Evolutionary conservation across 2,113 vertebrate species (phyloP).

Genomic region (Calonectris borealis): DNA sequence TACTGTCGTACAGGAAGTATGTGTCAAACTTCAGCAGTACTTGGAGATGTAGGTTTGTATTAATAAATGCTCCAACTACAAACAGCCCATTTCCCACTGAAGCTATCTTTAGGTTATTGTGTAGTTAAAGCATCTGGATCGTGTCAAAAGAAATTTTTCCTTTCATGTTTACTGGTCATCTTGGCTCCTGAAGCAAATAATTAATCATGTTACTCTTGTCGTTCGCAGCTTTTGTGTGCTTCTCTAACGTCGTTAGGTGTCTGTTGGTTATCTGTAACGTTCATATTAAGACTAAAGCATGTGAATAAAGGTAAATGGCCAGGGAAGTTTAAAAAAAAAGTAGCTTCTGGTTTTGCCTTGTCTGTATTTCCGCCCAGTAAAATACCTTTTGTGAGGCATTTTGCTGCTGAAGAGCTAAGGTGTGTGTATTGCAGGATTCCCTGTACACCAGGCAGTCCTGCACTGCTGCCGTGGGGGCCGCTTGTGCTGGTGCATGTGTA

Average conservation of each 20-base stretch:
- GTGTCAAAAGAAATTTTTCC: neutral
- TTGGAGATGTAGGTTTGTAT: constrained; percentile 13
- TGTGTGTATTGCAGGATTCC: neutral
- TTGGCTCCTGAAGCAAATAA: neutral
- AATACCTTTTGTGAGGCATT: neutral
- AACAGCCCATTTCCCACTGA: neutral
- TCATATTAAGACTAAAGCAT: neutral
- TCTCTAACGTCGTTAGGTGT: neutral
- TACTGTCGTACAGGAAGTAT: constrained; percentile 25
- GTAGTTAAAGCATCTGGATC: neutral
- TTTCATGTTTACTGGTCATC: neutral
- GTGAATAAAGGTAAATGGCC: neutral
- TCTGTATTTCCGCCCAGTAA: neutral
- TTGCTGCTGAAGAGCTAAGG: neutral
- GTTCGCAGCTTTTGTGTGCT: neutral
- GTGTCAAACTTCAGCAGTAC: constrained; percentile 30
- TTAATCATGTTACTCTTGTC: neutral
- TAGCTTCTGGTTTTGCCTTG: neutral
- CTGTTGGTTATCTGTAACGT: neutral
- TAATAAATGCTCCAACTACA: neutral
- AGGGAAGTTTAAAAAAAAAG: neutral
- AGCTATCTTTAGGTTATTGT: constrained; percentile 32
- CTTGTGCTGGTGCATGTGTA: rapidly evolving
- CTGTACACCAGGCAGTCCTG: rapidly evolving
- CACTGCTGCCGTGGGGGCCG: rapidly evolving